A percentile compares a stretch with the other conserved stretches of the same genome.
Conservation (phyloP, 2,888 invertebrate species). For the Lordiphosa andalusiaca region DNA sequence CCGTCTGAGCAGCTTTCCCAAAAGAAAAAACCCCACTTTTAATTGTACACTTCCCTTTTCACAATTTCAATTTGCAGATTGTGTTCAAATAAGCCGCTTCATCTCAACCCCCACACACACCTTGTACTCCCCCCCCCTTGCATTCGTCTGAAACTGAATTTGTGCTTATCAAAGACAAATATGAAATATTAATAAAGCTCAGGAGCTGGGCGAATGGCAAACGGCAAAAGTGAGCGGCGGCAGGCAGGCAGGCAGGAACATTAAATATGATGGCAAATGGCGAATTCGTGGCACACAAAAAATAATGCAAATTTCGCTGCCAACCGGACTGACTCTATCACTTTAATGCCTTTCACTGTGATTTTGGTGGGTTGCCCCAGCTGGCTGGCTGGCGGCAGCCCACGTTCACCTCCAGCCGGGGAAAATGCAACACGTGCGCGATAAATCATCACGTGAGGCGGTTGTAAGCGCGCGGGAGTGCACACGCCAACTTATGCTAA, state of each 20-base stretch:
- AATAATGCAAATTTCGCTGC: constrained; percentile 61
- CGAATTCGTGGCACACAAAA: constrained; percentile 49
- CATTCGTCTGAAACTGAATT: constrained; percentile 21
- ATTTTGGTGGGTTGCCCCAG: constrained; percentile 34
- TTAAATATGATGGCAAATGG: constrained; percentile 49
- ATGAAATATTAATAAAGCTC: constrained; percentile 69
- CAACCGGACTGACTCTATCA: constrained; percentile 49
- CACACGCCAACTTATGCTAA: constrained; percentile 30
- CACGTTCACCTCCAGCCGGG: constrained; percentile 31
- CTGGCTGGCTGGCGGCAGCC: constrained; percentile 17
- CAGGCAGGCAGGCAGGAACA: constrained; percentile 10
- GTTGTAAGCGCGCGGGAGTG: constrained; percentile 16
- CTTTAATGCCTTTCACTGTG: constrained; percentile 73
- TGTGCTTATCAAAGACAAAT: constrained; percentile 69
- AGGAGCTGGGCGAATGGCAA: constrained; percentile 28
- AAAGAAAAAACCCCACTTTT: not conserved
- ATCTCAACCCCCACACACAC: not conserved
- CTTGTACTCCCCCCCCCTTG: not conserved
- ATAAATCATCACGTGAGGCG: constrained; percentile 59
- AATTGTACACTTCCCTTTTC: constrained; percentile 3
- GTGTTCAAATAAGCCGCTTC: constrained; percentile 41
- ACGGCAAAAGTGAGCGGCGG: constrained; percentile 24
- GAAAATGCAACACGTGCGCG: constrained; percentile 68
- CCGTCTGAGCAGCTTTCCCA: not conserved
- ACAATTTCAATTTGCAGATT: constrained; percentile 50